Evolutionary conservation across 2,888 invertebrate species (phyloP), one percentile per base, ranked within the genome.

Genomic region (Drosophila helvetica): DNA sequence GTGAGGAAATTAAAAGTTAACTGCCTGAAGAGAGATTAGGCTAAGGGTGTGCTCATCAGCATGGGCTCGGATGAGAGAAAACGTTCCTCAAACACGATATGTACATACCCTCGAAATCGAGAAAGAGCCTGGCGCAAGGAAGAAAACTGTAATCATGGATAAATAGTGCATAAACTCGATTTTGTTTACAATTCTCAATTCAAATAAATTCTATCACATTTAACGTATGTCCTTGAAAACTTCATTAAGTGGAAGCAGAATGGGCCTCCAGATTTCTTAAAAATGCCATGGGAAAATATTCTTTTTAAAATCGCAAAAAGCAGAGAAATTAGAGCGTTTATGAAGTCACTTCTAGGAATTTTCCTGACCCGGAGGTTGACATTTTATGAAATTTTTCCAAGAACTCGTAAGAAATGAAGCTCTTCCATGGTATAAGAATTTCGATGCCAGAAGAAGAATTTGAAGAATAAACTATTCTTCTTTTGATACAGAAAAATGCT

Each of bases 1-100:
- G 71, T 71, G 71, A 54, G 71, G 72, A 71, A 71, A 71, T 71
- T 71, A 71, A 71, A 71, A 71, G 71, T 71, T 71, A 71, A 71
- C 71, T 57, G 65, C 72, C 65, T 58, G 52, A 54, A 53, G 72
- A 64, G 71, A 43, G 58, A 54, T 46, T 25, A 27, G 42, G 54
- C 54, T 10, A 27, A 27, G 48, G 12, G 48, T 52, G 22, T 43
- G 43, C 30, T 22, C 67, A 30, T 61, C 58, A 38, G 57, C 27
- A 27, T 18, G 25, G 57, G 68, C 47, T 56, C 50, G 55, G 56
- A 56, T 66, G 38, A n/a, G n/a, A 6, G 4, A 15, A 7, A 38
- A 38, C 15, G 7, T n/a, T 15, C 38, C n/a, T 2, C n/a, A 15
- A 38, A 7, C 7, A n/a, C 38, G 38, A n/a, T 38, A 6, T n/a